Base-by-base conservation (phyloP, 1,140 invertebrate species). In the Aphis craccivora region DNA sequence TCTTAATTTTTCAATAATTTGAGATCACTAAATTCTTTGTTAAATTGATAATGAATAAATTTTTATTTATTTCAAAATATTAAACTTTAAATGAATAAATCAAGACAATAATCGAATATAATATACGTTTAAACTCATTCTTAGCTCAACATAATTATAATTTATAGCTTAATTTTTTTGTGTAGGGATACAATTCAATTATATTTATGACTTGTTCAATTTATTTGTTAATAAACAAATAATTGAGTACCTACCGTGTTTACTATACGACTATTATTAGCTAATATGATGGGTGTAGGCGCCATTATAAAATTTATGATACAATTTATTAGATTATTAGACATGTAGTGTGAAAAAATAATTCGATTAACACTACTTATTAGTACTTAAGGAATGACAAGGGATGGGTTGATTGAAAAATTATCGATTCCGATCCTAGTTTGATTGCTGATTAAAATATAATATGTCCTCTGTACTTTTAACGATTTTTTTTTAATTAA, bases 191-290 rank as follows among this genome's bases (percentile, higher is more conserved):
- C 45, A 88, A 88, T 88, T 88, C 87, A 88, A 88, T 88, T 88
- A 53, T 8, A 18, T 88, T 11, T 89, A 55, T 55, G 22, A 89
- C 35, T 40, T 30, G 35, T 89, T 55, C 35, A 89, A 89, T 89
- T 89, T 89, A 55, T 25, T 89, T 89, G n/a, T 55, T 55, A 51
- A 40, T 55, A 53, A 89, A 89, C 51, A 55, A 37, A 89, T 89
- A 22, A 89, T 89, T 89, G 88, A 89, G 51, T 30, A 89, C n/a
- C 48, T 89, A 89, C 23, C 7, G 1, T 43, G 11, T 67, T 14
- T 2, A 60, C 55, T 60, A 76, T n/a, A 67, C 60, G 60, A 76
- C 30, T n/a, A 88, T n/a, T 88, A 84, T 43, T 43, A 23, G 23
- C 3, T 48, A 35, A 48, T 48, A 89, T 89, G 45, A 89, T 89